Conservation (phyloP, 2,113 vertebrate species). For the Butastur rufipennis region DNA sequence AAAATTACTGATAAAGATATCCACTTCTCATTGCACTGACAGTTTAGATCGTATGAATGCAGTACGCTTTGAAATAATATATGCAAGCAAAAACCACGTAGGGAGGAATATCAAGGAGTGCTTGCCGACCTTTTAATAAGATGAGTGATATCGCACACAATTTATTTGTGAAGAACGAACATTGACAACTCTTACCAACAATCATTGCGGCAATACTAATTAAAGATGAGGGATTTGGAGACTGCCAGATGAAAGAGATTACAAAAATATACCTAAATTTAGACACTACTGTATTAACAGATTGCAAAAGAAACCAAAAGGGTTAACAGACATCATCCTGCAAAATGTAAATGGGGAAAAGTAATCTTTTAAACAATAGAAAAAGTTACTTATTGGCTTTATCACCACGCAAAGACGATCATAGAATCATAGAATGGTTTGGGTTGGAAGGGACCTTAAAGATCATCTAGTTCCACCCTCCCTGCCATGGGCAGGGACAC, state of each 20-base stretch:
- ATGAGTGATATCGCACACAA: not conserved
- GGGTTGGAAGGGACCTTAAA: too few species aligned
- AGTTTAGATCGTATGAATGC: not conserved
- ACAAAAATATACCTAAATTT: not conserved
- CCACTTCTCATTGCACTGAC: not conserved
- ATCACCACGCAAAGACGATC: not conserved
- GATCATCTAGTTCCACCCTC: too few species aligned
- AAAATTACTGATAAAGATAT: not conserved
- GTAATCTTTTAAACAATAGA: not conserved
- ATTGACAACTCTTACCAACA: not conserved
- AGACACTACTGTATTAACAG: not conserved
- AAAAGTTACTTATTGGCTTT: not conserved
- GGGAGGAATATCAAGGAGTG: not conserved
- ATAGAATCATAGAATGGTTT: too few species aligned
- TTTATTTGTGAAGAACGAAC: not conserved
- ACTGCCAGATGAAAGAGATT: not conserved
- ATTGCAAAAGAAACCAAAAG: not conserved
- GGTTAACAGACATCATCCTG: not conserved
- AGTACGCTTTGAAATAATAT: not conserved
- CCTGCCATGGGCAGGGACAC: too few species aligned
- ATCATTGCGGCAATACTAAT: not conserved
- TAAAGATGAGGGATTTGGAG: constrained; percentile 6
- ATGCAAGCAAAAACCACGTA: not conserved
- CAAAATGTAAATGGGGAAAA: not conserved
- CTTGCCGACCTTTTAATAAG: not conserved